These are phyloP conservation scores for Stictocephala bisonia DNA, from an alignment of 2,888 invertebrate genomes.

Conservation along the genomic window DNA sequence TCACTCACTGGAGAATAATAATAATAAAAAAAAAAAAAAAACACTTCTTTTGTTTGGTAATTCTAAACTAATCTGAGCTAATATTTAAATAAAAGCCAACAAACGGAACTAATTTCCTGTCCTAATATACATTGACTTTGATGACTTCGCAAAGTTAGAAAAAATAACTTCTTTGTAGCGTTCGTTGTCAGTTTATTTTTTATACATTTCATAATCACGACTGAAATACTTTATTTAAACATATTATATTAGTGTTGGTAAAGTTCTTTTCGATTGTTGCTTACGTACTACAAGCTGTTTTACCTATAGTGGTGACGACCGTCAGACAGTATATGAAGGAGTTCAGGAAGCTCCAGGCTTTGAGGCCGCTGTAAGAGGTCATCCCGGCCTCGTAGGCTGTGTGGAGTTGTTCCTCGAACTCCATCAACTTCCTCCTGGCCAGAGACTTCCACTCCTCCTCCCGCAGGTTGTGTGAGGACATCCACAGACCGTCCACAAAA, in stretches of 20 bases:
- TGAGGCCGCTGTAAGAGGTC: slow-evolving; percentile 84
- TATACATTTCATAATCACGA: too few species aligned
- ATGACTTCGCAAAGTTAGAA: too few species aligned
- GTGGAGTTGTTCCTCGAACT: slow-evolving; percentile 88
- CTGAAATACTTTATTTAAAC: not conserved
- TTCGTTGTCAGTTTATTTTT: too few species aligned
- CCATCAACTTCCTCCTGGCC: slow-evolving; percentile 81
- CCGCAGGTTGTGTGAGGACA: slow-evolving; percentile 81
- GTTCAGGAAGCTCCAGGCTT: slow-evolving; percentile 90
- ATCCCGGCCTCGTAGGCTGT: slow-evolving; percentile 86
- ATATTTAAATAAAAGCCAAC: too few species aligned
- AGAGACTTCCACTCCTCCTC: slow-evolving; percentile 92
- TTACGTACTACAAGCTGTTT: too few species aligned
- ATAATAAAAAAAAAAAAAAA: too few species aligned
- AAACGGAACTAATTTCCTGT: too few species aligned
- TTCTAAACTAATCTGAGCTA: too few species aligned
- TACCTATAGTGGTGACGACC: slow-evolving; percentile 91
- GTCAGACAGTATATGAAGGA: slow-evolving; percentile 88
- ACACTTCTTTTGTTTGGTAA: too few species aligned
- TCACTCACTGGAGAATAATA: too few species aligned
- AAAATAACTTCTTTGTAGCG: too few species aligned
- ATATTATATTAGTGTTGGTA: not conserved
- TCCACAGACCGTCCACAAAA: slow-evolving; percentile 86
- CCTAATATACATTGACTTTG: too few species aligned
- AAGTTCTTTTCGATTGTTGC: not conserved